Percentiles rank a stretch among this genome's conserved stretches.
Conservation (phyloP, 2,113 vertebrate genomes). For the Heteronetta atricapilla region DNA sequence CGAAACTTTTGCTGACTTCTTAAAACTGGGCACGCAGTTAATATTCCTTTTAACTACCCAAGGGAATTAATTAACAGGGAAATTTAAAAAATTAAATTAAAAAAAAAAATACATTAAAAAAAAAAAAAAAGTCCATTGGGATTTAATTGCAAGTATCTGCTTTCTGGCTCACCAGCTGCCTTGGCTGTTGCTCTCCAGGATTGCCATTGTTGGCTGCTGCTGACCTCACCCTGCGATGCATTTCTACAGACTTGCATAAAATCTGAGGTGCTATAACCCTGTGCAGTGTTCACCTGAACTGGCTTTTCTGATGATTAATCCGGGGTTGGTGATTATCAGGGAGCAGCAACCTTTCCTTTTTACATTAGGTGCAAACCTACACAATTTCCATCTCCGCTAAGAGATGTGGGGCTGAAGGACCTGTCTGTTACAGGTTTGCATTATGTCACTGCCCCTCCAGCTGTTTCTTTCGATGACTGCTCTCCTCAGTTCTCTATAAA, state of each 20-base stretch:
- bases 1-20: not conserved
- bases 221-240: not conserved
- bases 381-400: not conserved
- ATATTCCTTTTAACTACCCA: not conserved
- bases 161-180: constrained; percentile 1
- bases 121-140: not conserved
- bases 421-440: not conserved
- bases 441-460: not conserved
- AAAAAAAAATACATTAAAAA: not conserved
- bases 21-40: not conserved
- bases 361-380: not conserved
- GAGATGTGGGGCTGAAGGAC: accelerated
- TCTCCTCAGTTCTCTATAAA: not conserved
- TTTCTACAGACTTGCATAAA: not conserved
- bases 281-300: not conserved
- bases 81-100: not conserved
- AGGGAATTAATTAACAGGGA: constrained; percentile 29
- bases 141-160: constrained; percentile 17
- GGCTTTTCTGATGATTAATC: not conserved
- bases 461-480: not conserved
- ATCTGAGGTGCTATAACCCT: not conserved
- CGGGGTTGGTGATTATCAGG: not conserved
- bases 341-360: not conserved
- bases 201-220: not conserved
- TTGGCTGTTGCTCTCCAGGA: not conserved